Evolutionary conservation across 2,888 invertebrate species (phyloP).

Genomic region (Drosophila lacicola): DNA sequence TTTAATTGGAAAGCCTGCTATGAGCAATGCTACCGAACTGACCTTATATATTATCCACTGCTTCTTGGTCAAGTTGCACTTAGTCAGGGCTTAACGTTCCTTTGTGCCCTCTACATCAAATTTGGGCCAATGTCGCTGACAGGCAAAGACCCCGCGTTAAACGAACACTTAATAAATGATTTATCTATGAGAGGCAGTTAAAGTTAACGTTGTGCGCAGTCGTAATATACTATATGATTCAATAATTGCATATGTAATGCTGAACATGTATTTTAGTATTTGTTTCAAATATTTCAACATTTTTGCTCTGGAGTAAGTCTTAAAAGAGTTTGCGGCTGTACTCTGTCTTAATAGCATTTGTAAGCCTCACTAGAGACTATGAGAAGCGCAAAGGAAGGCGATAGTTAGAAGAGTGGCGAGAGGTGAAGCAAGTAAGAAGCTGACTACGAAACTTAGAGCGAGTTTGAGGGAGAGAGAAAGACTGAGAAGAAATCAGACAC

Average conservation of each 20-base stretch:
- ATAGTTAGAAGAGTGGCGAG: background rate
- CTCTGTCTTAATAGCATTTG: too few relatives aligned
- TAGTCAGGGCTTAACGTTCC: background rate
- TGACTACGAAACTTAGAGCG: background rate
- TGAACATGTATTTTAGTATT: too few relatives aligned
- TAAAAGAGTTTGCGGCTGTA: too few relatives aligned
- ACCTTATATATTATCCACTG: background rate
- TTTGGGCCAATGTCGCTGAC: background rate
- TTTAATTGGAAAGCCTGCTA: slow-evolving; percentile 9
- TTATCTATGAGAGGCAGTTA: background rate
- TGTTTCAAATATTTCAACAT: too few relatives aligned
- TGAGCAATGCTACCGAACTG: background rate
- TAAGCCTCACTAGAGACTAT: background rate
- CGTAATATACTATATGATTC: too few relatives aligned
- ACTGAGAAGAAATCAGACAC: too few relatives aligned
- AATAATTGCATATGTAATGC: too few relatives aligned
- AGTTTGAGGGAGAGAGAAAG: too few relatives aligned
- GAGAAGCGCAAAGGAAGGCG: background rate
- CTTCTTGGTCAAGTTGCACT: background rate
- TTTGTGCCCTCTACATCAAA: background rate
- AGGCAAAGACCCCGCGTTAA: background rate
- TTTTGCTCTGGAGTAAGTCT: too few relatives aligned
- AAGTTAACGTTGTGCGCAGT: background rate
- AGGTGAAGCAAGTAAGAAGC: too few relatives aligned
- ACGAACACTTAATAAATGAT: background rate